These are phyloP conservation scores for Drosophila emarginata DNA, from an alignment of 2,888 invertebrate species.

Conservation along the genomic window DNA sequence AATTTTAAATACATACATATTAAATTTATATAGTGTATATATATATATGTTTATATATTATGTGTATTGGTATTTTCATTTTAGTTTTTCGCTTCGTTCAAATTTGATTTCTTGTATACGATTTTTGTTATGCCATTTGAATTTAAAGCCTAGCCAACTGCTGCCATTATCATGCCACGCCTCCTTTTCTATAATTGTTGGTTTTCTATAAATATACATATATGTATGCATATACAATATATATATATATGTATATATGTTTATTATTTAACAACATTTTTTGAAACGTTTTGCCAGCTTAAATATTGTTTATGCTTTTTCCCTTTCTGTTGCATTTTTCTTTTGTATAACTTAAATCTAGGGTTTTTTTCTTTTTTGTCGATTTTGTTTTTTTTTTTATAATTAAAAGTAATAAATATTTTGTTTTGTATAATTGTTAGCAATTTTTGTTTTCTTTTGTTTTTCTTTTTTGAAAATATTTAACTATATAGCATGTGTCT, in stretches of 20 bases:
- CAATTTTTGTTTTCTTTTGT: constrained; percentile 44
- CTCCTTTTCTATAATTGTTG: constrained; percentile 24
- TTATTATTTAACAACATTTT: constrained; percentile 61
- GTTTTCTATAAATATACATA: constrained; percentile 40
- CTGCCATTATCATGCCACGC: constrained; percentile 39
- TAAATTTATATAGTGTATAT: constrained; percentile 31
- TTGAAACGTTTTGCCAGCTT: constrained; percentile 50
- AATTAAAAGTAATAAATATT: constrained; percentile 66
- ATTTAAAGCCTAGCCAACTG: constrained; percentile 60
- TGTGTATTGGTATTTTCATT: constrained; percentile 24
- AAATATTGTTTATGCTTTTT: constrained; percentile 30
- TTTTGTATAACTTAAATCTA: constrained; percentile 37
- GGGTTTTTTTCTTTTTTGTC: constrained; percentile 16
- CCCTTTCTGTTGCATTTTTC: constrained; percentile 17
- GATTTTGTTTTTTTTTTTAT: constrained; percentile 38
- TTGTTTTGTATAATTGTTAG: constrained; percentile 45
- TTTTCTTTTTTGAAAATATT: constrained; percentile 58
- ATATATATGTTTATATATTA: constrained; percentile 16
- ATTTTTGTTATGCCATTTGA: constrained; percentile 46
- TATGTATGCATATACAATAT: too few relatives aligned
- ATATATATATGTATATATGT: constrained; percentile 4
- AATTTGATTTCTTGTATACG: constrained; percentile 57
- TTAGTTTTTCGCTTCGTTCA: constrained; percentile 43
- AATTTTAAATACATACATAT: constrained; percentile 54
- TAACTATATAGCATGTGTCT: constrained; percentile 61